Base-by-base conservation (phyloP, 2,797 vertebrate species). In the Periparus ater region DNA sequence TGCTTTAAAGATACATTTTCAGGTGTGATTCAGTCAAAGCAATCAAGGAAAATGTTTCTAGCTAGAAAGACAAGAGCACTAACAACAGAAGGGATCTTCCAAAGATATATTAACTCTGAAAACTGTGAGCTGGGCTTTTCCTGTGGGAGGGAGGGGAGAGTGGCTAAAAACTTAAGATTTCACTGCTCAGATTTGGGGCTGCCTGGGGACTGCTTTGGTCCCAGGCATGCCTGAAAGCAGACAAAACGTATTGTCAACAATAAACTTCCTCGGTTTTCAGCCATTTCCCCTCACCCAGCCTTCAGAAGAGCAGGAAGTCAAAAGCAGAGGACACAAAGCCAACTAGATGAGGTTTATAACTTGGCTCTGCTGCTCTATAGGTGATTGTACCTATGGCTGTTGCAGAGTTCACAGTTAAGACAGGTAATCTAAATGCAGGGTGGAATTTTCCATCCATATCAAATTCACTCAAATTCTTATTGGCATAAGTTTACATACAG, bases 251-350 rank as follows among this genome's bases (percentile, higher is more conserved):
- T 73, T 82, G 79, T 79, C 85, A 86, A 96, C 82, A 94, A 44
- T 76, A 76, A 95, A 88, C 74, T 95, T 94, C 95, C 95, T 91
- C 74, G 44, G 76, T 84, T 89, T 93, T 86, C 63, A 76, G 71
- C 53, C 67, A 50, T 63, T 95, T 95, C 88, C 88, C 80, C 68
- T 76, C 54, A 85, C 25, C 48, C 88, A 91, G 61, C 63, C 60
- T 79, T 84, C 63, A 88, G 85, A 90, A 73, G 2, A 4, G 88
- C 71, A 82, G 85, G 88, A 88, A 90, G 74, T 85, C 77, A 90
- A 79, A 42, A 80, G 47, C 48, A 85, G 91, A 87, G 68, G 83
- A 71, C 20, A 88, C 32, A 23, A 93, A 90, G 60, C 48, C 77
- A 74, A 5, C 20, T 13, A 10, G 22, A 36, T 51, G 73, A 81